phyloP scores from a whole-genome alignment of 2,888 invertebrate species.

The Drosophila quinaria region DNA sequence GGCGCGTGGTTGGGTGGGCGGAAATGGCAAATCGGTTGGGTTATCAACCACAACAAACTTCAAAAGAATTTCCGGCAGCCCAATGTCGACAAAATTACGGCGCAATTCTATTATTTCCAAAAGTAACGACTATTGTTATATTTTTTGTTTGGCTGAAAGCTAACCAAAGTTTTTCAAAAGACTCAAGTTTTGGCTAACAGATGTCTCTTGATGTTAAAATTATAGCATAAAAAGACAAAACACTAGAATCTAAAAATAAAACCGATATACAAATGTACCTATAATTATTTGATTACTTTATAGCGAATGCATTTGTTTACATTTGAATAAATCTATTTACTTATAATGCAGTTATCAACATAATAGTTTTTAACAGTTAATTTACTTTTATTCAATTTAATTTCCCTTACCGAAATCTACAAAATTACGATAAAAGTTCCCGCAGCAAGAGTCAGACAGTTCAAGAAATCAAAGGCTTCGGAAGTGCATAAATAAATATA shows the following conservation, averaged over 20 bases:
- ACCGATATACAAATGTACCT: not conserved
- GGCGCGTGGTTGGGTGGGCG: constrained; percentile 6
- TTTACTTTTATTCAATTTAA: not conserved
- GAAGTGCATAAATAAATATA: too few relatives aligned
- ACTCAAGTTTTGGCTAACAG: constrained; percentile 14
- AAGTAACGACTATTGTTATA: constrained; percentile 5
- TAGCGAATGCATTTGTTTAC: not conserved
- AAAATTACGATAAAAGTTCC: too few relatives aligned
- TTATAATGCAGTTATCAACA: not conserved
- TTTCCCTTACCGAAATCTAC: not conserved
- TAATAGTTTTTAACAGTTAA: not conserved
- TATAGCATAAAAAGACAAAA: not conserved
- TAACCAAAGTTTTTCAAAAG: constrained; percentile 19
- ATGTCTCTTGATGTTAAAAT: constrained; percentile 16
- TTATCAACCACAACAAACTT: constrained; percentile 72
- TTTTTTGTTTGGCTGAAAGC: constrained; percentile 6
- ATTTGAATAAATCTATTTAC: not conserved
- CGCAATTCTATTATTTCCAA: constrained; percentile 23
- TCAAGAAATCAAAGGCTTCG: too few relatives aligned
- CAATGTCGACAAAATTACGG: constrained; percentile 42
- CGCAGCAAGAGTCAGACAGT: not conserved
- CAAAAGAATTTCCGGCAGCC: constrained; percentile 67
- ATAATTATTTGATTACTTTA: not conserved
- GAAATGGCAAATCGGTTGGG: constrained; percentile 50
- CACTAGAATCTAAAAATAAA: not conserved